phyloP scores from a whole-genome alignment of 2,113 vertebrate species.

The Catharus fuscescens region DNA sequence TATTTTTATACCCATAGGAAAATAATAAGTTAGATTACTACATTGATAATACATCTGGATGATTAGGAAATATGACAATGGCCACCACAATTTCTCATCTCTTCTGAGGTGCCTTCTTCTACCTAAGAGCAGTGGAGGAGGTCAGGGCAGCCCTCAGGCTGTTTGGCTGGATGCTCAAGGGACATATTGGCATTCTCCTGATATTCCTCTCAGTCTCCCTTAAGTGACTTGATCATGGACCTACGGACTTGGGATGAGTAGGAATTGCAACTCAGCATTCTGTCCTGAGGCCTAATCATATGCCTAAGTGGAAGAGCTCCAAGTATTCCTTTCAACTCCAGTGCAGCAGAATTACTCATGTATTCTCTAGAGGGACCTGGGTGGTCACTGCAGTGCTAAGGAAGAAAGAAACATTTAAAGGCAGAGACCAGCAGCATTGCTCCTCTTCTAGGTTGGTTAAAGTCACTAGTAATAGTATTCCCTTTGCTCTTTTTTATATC shows the following conservation, averaged over 20 bases:
- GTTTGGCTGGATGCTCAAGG: neutral
- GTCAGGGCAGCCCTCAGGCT: neutral
- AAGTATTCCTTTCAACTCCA: neutral
- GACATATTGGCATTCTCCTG: neutral
- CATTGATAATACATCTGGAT: neutral
- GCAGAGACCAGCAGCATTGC: neutral
- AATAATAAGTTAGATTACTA: neutral
- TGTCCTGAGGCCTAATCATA: neutral
- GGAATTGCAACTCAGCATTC: neutral
- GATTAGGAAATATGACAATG: neutral
- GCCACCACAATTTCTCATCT: neutral
- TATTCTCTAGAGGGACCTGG: slow-evolving; percentile 41
- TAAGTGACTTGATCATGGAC: neutral
- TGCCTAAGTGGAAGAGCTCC: neutral
- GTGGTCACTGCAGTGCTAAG: neutral
- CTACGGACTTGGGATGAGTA: neutral
- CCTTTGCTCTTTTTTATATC: neutral
- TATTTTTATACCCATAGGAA: neutral
- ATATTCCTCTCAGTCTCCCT: neutral
- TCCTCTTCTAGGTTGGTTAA: neutral
- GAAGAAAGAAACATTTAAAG: neutral
- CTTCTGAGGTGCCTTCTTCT: neutral
- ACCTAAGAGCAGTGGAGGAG: neutral
- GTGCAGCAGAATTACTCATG: neutral
- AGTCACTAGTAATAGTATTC: neutral